These are phyloP conservation scores for Himalopsyche kuldschensis DNA, from an alignment of 2,888 invertebrate genomes.

Conservation along the genomic window DNA sequence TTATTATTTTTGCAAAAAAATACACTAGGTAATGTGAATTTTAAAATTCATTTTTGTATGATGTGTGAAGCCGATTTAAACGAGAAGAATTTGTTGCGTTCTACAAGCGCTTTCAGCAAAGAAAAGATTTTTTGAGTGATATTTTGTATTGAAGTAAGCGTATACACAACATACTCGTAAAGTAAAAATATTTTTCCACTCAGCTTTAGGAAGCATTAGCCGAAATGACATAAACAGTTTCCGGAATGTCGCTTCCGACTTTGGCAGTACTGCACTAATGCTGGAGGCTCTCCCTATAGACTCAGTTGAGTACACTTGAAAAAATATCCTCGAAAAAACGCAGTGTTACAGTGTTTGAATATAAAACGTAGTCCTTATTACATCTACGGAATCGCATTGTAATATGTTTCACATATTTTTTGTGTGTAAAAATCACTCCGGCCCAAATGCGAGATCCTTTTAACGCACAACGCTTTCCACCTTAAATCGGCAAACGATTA, in stretches of 20 bases:
- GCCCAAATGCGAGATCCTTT: conserved; percentile 3
- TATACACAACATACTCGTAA: neutral
- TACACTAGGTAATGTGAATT: too few relatives aligned
- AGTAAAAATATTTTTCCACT: neutral
- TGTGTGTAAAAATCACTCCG: neutral
- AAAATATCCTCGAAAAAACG: neutral
- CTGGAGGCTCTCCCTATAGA: neutral
- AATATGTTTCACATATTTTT: neutral
- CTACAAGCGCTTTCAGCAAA: too few relatives aligned
- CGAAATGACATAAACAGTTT: conserved; percentile 31
- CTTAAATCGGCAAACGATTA: conserved; percentile 35
- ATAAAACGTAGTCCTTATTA: neutral
- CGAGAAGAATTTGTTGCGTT: too few relatives aligned
- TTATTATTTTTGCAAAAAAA: too few relatives aligned
- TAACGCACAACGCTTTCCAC: conserved; percentile 24
- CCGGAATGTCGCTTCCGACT: conserved; percentile 31
- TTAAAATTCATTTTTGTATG: too few relatives aligned
- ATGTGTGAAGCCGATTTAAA: too few relatives aligned
- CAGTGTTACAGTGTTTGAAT: neutral
- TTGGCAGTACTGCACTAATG: neutral
- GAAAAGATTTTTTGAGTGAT: too few relatives aligned
- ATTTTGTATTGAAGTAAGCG: too few relatives aligned
- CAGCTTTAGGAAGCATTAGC: conserved; percentile 17
- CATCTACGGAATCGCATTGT: neutral
- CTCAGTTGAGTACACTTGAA: neutral